Base-by-base conservation (phyloP, 2,888 invertebrate genomes). In the Lathronympha strigana region DNA sequence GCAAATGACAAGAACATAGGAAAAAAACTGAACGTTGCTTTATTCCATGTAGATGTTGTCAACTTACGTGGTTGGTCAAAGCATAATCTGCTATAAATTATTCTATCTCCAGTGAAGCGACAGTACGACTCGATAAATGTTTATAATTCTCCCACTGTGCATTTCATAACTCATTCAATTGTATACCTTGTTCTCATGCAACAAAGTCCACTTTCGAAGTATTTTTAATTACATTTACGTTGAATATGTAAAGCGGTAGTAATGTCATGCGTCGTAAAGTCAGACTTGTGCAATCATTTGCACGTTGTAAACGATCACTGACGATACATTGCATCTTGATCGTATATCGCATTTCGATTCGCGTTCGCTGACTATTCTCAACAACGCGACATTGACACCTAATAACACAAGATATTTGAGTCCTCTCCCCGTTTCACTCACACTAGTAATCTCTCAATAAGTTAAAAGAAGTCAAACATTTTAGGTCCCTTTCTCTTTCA, bases 231-330 rank as follows among this genome's bases (percentile, higher is more conserved):
- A 5, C 21, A 47, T 8, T 17, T 40, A 40, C 17, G 9, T 23
- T 47, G n/a, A 9, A 17, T 17, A 40, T 40, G 40, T 40, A 40
- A 40, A n/a, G 47, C 23, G 23, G 47, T 47, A 47, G 47, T 47
- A 23, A 53, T 58, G 31, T 58, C 21, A 63, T 33, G 23, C 33
- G 57, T 33, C 50, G 50, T 64, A 64, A 64, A 64, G 25, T 23
- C 31, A 31, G 40, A 50, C 43, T 64, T 60, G 64, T 64, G 64
- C 51, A 64, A 64, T 38, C 51, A 43, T 58, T 64, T 51, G 61
- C 62, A 19, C 17, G 58, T 43, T 60, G 28, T 43, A 23, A 58
- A 60, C 64, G 33, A 60, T 64, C 58, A 53, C 58, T 53, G 43
- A 64, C 51, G 64, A 50, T 53, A 53, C 51, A 53, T 58, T 57